A percentile compares a stretch with the other conserved stretches of the same genome.
phyloP scores from a whole-genome alignment of 2,888 invertebrate genomes.

The Microplitis manilae region DNA sequence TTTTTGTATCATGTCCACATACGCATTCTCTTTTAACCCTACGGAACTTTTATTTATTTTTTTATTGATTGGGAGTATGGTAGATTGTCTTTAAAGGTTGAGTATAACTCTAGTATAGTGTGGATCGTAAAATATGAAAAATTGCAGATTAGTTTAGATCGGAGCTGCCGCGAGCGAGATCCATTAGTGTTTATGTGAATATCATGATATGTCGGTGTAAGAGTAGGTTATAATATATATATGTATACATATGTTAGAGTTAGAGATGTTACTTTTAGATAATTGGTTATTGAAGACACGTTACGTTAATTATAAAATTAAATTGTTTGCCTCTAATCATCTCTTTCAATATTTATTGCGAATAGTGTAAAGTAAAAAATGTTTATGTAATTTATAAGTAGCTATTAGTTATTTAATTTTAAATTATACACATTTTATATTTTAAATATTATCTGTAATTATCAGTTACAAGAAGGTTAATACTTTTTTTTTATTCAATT shows the following conservation, averaged over 20 bases:
- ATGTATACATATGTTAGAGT: constrained; percentile 6
- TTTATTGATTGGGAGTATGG: no score
- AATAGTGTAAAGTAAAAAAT: neutral
- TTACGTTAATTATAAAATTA: constrained; percentile 70
- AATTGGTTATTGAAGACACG: constrained; percentile 51
- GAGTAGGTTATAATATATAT: neutral
- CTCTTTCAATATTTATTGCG: constrained; percentile 11
- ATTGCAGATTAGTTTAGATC: constrained; percentile 67
- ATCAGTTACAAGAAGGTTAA: neutral
- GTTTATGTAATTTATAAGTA: neutral
- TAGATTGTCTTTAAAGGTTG: no score
- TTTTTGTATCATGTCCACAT: neutral
- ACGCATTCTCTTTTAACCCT: constrained; percentile 25
- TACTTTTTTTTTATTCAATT: neutral
- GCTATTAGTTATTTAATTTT: neutral
- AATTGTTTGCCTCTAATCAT: constrained; percentile 61
- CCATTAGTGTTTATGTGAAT: constrained; percentile 47
- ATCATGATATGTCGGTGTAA: constrained; percentile 3
- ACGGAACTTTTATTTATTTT: no score
- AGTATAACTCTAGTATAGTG: constrained; percentile 10
- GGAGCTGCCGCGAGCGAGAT: constrained; percentile 58
- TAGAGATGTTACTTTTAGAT: constrained; percentile 51
- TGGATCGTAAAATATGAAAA: constrained; percentile 57
- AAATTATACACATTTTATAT: neutral
- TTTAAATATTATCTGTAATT: neutral